These are phyloP conservation scores for Cyprinodon variegatus DNA, from an alignment of 2,113 vertebrate species.

Conservation along the genomic window DNA sequence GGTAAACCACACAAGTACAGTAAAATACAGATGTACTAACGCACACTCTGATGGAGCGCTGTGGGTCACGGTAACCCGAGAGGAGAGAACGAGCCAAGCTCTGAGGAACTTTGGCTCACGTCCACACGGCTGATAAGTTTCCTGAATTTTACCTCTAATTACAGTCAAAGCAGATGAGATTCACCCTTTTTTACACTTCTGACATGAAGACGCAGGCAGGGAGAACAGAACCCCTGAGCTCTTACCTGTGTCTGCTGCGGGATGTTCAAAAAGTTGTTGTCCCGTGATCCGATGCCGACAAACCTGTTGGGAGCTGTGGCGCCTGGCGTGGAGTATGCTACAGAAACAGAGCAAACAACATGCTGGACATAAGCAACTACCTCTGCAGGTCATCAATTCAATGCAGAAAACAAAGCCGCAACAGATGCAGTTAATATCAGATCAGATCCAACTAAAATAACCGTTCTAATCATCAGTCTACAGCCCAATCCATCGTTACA, in stretches of 20 bases:
- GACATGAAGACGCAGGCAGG: neutral
- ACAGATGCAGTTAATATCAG: neutral
- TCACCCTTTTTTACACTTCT: neutral
- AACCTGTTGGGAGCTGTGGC: constrained; percentile 97
- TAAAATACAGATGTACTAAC: constrained; percentile 60
- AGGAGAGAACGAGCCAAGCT: constrained; percentile 43
- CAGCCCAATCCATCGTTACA: too few relatives aligned
- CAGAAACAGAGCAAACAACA: constrained; percentile 41
- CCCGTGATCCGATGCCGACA: constrained; percentile 99
- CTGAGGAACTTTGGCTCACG: constrained; percentile 30
- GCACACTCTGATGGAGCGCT: constrained; percentile 38
- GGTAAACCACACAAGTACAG: constrained; percentile 54
- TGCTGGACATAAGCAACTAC: constrained; percentile 12
- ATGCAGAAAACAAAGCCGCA: neutral
- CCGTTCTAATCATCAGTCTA: too few relatives aligned
- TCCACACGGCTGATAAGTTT: constrained; percentile 52
- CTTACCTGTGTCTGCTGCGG: constrained; percentile 95
- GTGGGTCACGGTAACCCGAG: constrained; percentile 33
- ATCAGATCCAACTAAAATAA: too few relatives aligned
- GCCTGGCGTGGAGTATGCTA: constrained; percentile 97
- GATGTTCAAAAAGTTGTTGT: constrained; percentile 99
- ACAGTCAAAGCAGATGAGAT: constrained; percentile 8
- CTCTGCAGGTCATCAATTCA: neutral
- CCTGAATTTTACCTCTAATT: constrained; percentile 48
- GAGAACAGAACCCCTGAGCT: neutral